Base-by-base conservation (phyloP, 2,888 invertebrate species). In the Caradrina clavipalpis region DNA sequence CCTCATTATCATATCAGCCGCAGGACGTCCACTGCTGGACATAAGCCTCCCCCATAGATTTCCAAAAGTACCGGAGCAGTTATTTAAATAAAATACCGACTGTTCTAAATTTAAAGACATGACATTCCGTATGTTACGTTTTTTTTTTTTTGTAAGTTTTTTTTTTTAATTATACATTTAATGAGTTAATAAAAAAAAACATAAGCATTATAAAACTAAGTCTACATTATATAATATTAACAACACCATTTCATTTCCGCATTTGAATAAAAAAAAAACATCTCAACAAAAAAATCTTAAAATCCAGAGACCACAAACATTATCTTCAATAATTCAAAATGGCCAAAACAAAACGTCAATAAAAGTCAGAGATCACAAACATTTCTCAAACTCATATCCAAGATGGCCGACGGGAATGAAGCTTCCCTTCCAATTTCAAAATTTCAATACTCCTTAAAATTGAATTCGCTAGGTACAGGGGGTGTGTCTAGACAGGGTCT, bases 401-500 rank as follows among this genome's bases (percentile, higher is more conserved):
- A 51, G 22, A 54, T 50, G 13, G 11, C 42, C 2, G 13, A 35
- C 7, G 8, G 35, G 35, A 53, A 63, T 60, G 22, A 1, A 8
- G 22, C 21, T 42, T 22, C 42, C 51, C 26, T 45, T 42, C 22
- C 3, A 60, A 74, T 65, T 78, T 64, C 39, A 78, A 70, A 78
- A 78, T 79, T 78, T 56, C 42, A 66, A 62, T 66, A 54, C 54
- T 55, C 45, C 31, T 7, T 21, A 47, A 73, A 79, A 68, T 82
- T 60, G 60, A 58, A 73, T 75, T 60, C 47, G 19, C 61, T 58
- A 62, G 56, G 57, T 56, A 55, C 21, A 60, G 50, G 35, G 22
- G 81, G 45, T 47, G 45, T 47, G 86, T 89, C 89, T 86, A 88
- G 87, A 83, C 83, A 47, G 51, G 61, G 85, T 84, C 87, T 82